Base-by-base conservation (phyloP, 1,140 invertebrate species). In the Hydropsyche tenuis region DNA sequence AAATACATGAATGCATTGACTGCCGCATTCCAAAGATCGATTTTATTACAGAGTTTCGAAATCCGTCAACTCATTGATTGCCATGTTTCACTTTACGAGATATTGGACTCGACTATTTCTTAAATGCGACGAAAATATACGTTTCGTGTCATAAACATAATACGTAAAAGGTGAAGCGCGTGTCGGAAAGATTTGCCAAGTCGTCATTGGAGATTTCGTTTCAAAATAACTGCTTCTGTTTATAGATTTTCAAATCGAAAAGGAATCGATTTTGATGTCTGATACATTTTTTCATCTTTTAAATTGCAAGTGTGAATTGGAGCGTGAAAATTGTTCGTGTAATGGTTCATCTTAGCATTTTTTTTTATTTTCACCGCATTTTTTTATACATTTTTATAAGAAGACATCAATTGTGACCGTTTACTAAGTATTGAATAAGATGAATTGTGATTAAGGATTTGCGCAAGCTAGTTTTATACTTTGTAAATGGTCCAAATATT, bases 11-110 rank as follows among this genome's bases (percentile, higher is more conserved):
- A 51, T 20, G 14, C 3, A 51, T 51, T 16, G 14, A 27, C 60
- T 37, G 23, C 27, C 27, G 60, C 23, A 63, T 63, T 53, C 48
- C 48, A 53, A 53, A 7, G 48, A 53, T 53, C 48, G 16, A 63
- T 63, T 63, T 37, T 12, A 60, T 23, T 27, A 18, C 22, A 1
- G 9, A 14, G 27, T 63, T 63, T 63, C 60, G 60, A 63, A 63
- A 63, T 63, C 14, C 12, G 27, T 25, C 12, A 3, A 37, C 30
- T 4, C 9, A 37, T 37, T 37, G 30, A 37, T 37, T 37, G 30
- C 30, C 9, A 4, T 37, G 30, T 16, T 51, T 51, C 46, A 20
- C 18, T 5, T 51, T 51, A 16, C 14, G 14, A 14, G 18, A 51
- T n/a, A 20, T 51, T 51, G 14, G 14, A 37, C 9, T 37, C 30